Evolutionary conservation across 2,113 vertebrate species (phyloP), one percentile per base, ranked within the genome.

Genomic region (Pongo abelii): DNA sequence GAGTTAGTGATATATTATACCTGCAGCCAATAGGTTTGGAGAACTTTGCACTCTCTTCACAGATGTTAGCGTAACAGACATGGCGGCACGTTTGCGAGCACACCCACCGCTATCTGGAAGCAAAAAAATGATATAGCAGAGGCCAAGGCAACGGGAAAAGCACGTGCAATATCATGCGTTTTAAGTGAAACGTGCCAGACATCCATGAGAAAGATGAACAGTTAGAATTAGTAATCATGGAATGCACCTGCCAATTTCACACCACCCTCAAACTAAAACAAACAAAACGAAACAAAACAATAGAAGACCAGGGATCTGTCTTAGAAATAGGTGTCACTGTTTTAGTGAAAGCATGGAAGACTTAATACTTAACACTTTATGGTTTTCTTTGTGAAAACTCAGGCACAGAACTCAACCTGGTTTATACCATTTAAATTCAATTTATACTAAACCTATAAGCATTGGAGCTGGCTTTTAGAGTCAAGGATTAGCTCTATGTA

Each of bases 31-130:
- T 50, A 99, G 99, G 98, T 99, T 99, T 98, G 99, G 99, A 98
- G 99, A 99, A 99, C 99, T 99, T 98, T 99, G 99, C 98, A 99
- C 99, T 98, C 99, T 99, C 99, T 99, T 99, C 99, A 99, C 99
- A 98, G 99, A 99, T 98, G 99, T 99, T 99, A 99, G 99, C 95
- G 98, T 99, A 97, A 99, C 99, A 98, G 99, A 99, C 99, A 99
- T 99, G 98, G 99, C 99, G 77, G 99, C 98, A 93, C 99, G 99
- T 98, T 99, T 99, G 99, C 99, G 99, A 99, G 99, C 98, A 97
- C 97, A 99, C 99, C 99, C 99, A 98, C 99, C 99, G 98, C 99
- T 99, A 99, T 99, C 99, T 99, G 99, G 98, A 99, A 99, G 99
- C 99, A 99, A 98, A 99, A 99, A 99, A 98, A 97, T 97, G 98